These are phyloP conservation scores for Chloroceryle inda DNA, from an alignment of 2,797 vertebrate species.

Conservation along the genomic window DNA sequence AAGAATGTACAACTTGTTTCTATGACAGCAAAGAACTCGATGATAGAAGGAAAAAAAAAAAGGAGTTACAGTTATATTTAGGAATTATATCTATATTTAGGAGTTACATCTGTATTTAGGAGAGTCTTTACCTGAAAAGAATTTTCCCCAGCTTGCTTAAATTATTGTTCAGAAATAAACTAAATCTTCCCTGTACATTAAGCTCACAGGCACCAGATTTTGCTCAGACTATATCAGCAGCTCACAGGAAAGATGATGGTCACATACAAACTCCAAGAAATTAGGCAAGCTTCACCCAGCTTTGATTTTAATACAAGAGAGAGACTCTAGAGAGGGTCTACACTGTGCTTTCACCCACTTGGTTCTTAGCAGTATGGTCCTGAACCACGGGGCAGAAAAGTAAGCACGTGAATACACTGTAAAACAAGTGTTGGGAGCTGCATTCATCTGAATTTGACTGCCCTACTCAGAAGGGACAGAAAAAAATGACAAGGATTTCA, in stretches of 20 bases:
- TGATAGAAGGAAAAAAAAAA: background rate
- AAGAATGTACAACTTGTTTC: conserved; percentile 56
- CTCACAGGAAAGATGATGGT: background rate
- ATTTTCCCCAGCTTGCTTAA: background rate
- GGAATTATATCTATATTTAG: no score
- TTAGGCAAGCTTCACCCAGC: background rate
- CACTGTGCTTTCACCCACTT: background rate
- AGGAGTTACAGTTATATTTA: conserved; percentile 4
- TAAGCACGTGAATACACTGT: background rate
- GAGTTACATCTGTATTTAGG: conserved; percentile 35
- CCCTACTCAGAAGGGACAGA: background rate
- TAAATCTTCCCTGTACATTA: background rate
- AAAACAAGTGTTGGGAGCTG: background rate
- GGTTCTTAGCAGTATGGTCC: background rate
- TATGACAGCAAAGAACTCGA: conserved; percentile 44
- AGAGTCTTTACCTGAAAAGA: background rate
- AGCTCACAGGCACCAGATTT: background rate
- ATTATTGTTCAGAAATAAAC: conserved; percentile 27
- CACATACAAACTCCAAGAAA: background rate
- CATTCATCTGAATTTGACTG: background rate
- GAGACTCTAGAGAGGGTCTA: background rate
- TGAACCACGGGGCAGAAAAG: background rate
- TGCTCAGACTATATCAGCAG: background rate
- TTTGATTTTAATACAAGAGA: background rate
- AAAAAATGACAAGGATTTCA: background rate